phyloP scores from a whole-genome alignment of 1,140 invertebrate species.

The Drosophila bipectinata region DNA sequence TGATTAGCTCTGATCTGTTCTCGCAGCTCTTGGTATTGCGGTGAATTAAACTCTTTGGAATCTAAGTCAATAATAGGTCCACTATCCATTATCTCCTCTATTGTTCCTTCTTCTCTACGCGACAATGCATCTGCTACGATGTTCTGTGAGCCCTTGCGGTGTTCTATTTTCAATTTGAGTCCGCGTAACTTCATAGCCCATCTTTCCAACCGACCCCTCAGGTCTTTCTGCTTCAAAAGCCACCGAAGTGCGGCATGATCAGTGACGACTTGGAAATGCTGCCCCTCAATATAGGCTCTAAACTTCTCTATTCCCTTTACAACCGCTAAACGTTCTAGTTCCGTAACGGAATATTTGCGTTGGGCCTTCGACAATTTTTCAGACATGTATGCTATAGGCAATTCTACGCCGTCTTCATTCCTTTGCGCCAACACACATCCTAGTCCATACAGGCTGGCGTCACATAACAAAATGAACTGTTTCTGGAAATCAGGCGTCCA shows the following conservation, averaged over 20 bases:
- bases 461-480: too few species aligned
- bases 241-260: conserved; percentile 39
- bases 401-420: too few species aligned
- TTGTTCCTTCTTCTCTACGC: too few species aligned
- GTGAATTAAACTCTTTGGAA: conserved; percentile 5
- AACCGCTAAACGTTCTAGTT: conserved; percentile 41
- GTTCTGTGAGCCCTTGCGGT: too few species aligned
- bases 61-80: conserved; percentile 11
- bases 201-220: conserved; percentile 20
- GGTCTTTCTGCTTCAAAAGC: conserved; percentile 42
- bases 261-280: conserved; percentile 24
- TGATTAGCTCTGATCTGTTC: conserved; percentile 1
- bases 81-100: too few species aligned
- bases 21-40: conserved; percentile 15
- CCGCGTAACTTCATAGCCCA: too few species aligned
- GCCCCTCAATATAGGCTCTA: conserved; percentile 34
- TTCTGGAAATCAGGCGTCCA: too few species aligned
- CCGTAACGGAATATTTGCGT: conserved; percentile 44
- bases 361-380: too few species aligned
- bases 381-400: too few species aligned
- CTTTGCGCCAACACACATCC: too few species aligned
- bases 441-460: too few species aligned
- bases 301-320: conserved; percentile 31
- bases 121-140: neutral
- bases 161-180: too few species aligned